Evolutionary conservation across 2,113 vertebrate genomes (phyloP).

Genomic region (Eclectus roratus): DNA sequence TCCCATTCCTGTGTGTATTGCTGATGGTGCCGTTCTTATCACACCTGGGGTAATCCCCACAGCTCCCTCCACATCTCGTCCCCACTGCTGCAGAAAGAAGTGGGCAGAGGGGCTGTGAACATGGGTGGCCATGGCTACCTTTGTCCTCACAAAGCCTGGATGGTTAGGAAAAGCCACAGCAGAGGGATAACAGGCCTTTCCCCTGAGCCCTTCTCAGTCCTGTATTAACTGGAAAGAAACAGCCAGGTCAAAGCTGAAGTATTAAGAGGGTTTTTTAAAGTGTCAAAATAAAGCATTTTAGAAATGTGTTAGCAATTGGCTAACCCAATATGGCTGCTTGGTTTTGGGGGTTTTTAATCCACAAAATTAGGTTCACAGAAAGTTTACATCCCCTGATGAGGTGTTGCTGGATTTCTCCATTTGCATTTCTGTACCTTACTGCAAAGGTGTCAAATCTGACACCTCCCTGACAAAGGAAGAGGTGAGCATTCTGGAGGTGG

Average conservation of each 20-base stretch:
- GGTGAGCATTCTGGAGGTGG: not conserved
- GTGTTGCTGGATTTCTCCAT: conserved; percentile 33
- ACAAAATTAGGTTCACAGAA: conserved; percentile 57
- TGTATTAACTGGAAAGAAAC: not conserved
- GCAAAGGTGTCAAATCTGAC: conserved; percentile 53
- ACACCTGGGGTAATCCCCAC: accelerated
- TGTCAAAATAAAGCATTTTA: not conserved
- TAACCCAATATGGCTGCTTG: not conserved
- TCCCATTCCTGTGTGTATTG: not conserved
- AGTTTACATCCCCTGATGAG: conserved; percentile 53
- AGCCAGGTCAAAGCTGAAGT: not conserved
- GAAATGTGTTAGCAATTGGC: not conserved
- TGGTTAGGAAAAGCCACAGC: not conserved
- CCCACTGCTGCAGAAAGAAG: not conserved
- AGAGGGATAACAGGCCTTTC: not conserved
- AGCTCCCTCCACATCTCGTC: not conserved
- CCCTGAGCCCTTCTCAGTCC: not conserved
- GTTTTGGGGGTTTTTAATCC: not conserved
- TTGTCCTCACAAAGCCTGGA: not conserved
- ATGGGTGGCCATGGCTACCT: not conserved
- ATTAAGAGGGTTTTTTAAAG: not conserved
- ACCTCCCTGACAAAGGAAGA: conserved; percentile 53
- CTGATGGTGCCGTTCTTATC: not conserved
- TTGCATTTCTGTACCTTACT: conserved; percentile 63
- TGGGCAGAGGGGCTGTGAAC: not conserved